Conservation (phyloP, 2,888 invertebrate species). For the Odiellus spinosus region DNA sequence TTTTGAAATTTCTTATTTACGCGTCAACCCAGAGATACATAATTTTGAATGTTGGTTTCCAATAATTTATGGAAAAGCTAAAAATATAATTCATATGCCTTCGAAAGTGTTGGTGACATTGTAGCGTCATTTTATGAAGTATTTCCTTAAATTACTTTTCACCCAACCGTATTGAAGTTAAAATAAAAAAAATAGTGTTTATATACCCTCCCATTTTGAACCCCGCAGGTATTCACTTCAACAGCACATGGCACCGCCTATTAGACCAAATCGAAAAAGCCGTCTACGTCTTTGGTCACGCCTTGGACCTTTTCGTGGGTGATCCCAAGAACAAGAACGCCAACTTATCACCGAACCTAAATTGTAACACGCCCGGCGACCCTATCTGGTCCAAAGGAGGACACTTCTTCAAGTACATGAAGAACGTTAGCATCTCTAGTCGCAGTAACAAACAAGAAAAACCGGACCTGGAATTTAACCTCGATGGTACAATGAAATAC, state of each 20-base stretch:
- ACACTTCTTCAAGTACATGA: conserved; percentile 43
- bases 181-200: too few relatives aligned
- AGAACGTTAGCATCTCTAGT: conserved; percentile 49
- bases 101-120: too few relatives aligned
- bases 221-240: conserved; percentile 69
- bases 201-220: too few relatives aligned
- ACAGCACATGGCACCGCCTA: conserved; percentile 63
- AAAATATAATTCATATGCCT: too few relatives aligned
- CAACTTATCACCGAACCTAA: conserved; percentile 50
- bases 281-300: conserved; percentile 77
- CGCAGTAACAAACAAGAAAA: conserved; percentile 36
- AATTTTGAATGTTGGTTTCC: too few relatives aligned
- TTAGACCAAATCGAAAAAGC: conserved; percentile 76
- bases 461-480: conserved; percentile 74
- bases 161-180: too few relatives aligned
- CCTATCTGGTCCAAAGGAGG: conserved; percentile 82
- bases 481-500: conserved; percentile 72
- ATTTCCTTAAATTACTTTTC: too few relatives aligned
- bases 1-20: too few relatives aligned
- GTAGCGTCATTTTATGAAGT: too few relatives aligned
- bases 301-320: conserved; percentile 67
- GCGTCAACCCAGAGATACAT: too few relatives aligned
- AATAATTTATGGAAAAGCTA: too few relatives aligned
- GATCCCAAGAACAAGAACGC: conserved; percentile 51
- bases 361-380: conserved; percentile 59